These are phyloP conservation scores for Alentia gelatinosa DNA, from an alignment of 2,888 invertebrate species.

Conservation along the genomic window DNA sequence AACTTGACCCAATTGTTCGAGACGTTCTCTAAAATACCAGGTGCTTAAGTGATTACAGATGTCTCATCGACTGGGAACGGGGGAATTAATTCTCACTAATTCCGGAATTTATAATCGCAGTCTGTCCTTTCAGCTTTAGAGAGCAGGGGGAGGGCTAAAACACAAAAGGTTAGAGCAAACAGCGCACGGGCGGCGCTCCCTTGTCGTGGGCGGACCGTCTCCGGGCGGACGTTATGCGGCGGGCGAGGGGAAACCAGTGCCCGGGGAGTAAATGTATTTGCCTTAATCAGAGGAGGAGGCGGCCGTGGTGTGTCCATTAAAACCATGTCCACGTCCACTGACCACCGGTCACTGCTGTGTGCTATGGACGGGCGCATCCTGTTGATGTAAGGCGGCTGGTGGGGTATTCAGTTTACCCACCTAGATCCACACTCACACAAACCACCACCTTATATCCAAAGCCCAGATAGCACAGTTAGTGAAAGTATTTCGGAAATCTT, in stretches of 20 bases:
- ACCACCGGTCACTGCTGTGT: not conserved
- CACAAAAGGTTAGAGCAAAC: constrained; percentile 1
- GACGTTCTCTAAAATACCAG: not conserved
- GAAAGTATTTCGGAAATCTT: too few species aligned
- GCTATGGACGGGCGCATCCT: not conserved
- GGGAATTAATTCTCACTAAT: not conserved
- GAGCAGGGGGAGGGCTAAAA: not conserved
- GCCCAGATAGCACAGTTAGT: too few species aligned
- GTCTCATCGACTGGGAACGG: not conserved
- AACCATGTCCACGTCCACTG: not conserved
- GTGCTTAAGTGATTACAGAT: not conserved
- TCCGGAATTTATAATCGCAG: not conserved
- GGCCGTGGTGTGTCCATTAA: not conserved
- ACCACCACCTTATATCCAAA: not conserved
- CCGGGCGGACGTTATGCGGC: not conserved
- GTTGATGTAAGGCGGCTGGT: not conserved
- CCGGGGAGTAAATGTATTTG: not conserved
- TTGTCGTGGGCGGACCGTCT: too few species aligned
- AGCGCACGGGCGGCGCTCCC: not conserved
- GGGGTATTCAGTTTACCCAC: not conserved
- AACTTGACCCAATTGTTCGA: not conserved
- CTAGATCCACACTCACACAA: not conserved
- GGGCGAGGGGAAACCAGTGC: not conserved
- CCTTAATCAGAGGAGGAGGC: not conserved
- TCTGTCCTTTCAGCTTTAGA: not conserved